A percentile compares a stretch with the other conserved stretches of the same genome.
Evolutionary conservation across 2,797 vertebrate genomes (phyloP).

Genomic region (Capromys pilorides): DNA sequence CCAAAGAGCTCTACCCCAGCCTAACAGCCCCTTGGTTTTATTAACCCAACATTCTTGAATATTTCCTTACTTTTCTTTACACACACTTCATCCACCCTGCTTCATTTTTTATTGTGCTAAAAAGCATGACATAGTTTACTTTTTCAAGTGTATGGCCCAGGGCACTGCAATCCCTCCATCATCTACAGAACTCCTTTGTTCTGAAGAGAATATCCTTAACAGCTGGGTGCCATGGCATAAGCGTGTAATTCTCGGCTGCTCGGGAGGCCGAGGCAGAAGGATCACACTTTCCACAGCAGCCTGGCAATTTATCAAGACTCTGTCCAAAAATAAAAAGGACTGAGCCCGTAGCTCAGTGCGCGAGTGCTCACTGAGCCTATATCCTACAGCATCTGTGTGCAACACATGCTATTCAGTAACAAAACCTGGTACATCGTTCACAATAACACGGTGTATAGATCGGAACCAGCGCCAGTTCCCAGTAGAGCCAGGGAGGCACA

Average conservation of each 20-base stretch:
- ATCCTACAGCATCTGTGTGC: not conserved
- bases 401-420: not conserved
- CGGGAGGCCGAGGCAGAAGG: not conserved
- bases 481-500: accelerated
- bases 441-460: not conserved
- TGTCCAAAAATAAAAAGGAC: not conserved
- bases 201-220: not conserved
- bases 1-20: not conserved
- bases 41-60: not conserved
- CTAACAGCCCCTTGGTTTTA: not conserved
- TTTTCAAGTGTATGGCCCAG: not conserved
- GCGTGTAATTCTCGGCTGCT: not conserved
- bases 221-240: not conserved
- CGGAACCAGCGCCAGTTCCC: not conserved
- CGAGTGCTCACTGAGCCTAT: not conserved
- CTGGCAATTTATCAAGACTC: not conserved
- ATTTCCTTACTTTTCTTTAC: not conserved
- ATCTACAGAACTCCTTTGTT: not conserved
- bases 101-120: not conserved
- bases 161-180: too few species aligned
- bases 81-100: not conserved
- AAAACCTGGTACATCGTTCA: not conserved
- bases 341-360: too few species aligned
- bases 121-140: not conserved
- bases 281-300: not conserved